phyloP scores from a whole-genome alignment of 2,888 invertebrate species.

The Anarsia innoxiella region DNA sequence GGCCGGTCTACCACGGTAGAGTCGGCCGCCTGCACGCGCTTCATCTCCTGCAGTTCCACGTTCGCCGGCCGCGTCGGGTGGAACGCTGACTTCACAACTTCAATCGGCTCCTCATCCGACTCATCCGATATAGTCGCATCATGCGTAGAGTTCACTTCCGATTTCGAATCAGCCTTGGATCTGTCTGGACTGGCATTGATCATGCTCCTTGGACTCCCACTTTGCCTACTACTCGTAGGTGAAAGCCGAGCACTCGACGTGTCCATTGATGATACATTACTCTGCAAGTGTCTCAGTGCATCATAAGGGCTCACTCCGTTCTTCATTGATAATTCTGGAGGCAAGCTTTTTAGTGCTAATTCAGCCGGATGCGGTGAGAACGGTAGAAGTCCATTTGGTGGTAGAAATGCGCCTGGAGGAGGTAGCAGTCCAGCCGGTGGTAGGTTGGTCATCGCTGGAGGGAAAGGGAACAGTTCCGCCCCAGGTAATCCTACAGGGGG shows the following conservation, averaged over 20 bases:
- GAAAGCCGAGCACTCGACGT: constrained; percentile 68
- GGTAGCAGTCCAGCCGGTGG: constrained; percentile 70
- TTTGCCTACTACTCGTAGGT: constrained; percentile 73
- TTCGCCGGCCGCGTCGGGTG: constrained; percentile 79
- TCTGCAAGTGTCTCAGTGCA: constrained; percentile 63
- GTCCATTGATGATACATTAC: constrained; percentile 62
- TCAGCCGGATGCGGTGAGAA: constrained; percentile 73
- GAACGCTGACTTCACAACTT: constrained; percentile 85
- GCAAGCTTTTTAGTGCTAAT: constrained; percentile 59
- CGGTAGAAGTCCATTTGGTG: constrained; percentile 70
- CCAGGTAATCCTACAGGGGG: constrained; percentile 57
- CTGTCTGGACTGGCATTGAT: constrained; percentile 61
- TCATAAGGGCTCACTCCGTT: constrained; percentile 77
- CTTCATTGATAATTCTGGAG: constrained; percentile 66
- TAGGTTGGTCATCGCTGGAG: constrained; percentile 56
- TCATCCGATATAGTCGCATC: constrained; percentile 77
- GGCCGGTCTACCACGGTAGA: constrained; percentile 74
- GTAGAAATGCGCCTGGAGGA: constrained; percentile 74
- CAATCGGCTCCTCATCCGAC: constrained; percentile 83
- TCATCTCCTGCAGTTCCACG: constrained; percentile 71
- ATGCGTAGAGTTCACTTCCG: constrained; percentile 78
- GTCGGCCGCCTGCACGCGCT: constrained; percentile 74
- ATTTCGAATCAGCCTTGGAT: constrained; percentile 72
- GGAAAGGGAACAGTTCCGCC: constrained; percentile 61
- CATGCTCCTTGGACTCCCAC: constrained; percentile 67